Conservation (phyloP, 2,797 vertebrate genomes). For the Centroberyx gerrardi region DNA sequence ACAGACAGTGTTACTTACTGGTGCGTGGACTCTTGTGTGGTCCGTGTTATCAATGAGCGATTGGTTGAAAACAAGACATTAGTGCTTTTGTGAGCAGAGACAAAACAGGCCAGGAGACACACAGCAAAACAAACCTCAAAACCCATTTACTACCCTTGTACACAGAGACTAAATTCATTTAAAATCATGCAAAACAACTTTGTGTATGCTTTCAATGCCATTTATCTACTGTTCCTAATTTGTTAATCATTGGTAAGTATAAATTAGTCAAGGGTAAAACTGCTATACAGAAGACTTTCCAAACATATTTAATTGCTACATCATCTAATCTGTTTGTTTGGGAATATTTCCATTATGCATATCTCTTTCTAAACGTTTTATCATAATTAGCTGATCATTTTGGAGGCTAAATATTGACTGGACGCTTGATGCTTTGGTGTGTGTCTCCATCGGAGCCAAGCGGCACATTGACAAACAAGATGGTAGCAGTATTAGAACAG, state of each 20-base stretch:
- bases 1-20: conserved; percentile 89
- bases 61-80: conserved; percentile 93
- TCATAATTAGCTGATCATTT: background rate
- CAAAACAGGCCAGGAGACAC: conserved; percentile 87
- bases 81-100: conserved; percentile 89
- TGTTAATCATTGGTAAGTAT: background rate
- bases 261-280: conserved; percentile 9
- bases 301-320: background rate
- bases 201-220: background rate
- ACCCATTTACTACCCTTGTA: conserved; percentile 8
- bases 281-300: conserved; percentile 19
- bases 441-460: conserved; percentile 83
- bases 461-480: conserved; percentile 87
- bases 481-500: conserved; percentile 81
- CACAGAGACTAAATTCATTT: conserved; percentile 7
- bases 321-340: conserved; percentile 1
- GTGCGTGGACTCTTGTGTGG: conserved; percentile 87
- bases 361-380: background rate
- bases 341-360: background rate
- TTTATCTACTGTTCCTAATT: conserved; percentile 32
- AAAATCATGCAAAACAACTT: background rate
- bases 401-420: background rate
- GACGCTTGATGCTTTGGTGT: conserved; percentile 69
- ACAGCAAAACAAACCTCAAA: conserved; percentile 72
- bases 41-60: conserved; percentile 90